These are phyloP conservation scores for Coelopa pilipes DNA, from an alignment of 2,888 invertebrate genomes.

Conservation along the genomic window DNA sequence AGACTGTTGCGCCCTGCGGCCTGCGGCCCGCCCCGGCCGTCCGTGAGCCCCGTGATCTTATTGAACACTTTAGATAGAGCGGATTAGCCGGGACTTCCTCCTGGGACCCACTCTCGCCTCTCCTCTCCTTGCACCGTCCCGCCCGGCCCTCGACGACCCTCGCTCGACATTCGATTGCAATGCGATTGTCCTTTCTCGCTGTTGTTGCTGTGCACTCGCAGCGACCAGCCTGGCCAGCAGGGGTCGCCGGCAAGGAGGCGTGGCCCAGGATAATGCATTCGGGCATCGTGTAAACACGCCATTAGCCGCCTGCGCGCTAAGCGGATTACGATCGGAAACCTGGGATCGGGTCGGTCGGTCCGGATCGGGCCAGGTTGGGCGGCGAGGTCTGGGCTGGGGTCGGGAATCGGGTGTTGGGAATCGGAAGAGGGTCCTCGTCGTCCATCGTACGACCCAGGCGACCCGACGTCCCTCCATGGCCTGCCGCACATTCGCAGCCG, in stretches of 20 bases:
- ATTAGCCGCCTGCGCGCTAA: background rate
- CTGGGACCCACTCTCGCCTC: background rate
- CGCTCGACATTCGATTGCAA: constrained; percentile 15
- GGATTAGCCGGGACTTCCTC: constrained; percentile 14
- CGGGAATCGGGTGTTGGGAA: no score
- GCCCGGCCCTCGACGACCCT: background rate
- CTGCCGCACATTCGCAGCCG: no score
- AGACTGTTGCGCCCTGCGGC: background rate
- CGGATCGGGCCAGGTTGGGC: no score
- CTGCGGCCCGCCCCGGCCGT: background rate
- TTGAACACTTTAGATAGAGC: constrained; percentile 34
- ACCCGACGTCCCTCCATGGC: no score
- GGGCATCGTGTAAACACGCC: constrained; percentile 15
- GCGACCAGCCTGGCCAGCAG: constrained; percentile 32
- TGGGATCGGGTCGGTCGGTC: no score
- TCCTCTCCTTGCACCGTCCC: background rate
- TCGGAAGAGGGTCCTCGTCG: no score
- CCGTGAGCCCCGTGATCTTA: constrained; percentile 32
- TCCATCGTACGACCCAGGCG: no score
- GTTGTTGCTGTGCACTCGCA: background rate
- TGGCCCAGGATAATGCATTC: constrained; percentile 34
- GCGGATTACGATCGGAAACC: constrained; percentile 21
- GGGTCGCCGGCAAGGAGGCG: constrained; percentile 32
- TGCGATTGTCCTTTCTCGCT: constrained; percentile 26
- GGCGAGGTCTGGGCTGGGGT: no score